Base-by-base conservation (phyloP, 1,140 invertebrate species). In the Caenorhabditis briggsae region DNA sequence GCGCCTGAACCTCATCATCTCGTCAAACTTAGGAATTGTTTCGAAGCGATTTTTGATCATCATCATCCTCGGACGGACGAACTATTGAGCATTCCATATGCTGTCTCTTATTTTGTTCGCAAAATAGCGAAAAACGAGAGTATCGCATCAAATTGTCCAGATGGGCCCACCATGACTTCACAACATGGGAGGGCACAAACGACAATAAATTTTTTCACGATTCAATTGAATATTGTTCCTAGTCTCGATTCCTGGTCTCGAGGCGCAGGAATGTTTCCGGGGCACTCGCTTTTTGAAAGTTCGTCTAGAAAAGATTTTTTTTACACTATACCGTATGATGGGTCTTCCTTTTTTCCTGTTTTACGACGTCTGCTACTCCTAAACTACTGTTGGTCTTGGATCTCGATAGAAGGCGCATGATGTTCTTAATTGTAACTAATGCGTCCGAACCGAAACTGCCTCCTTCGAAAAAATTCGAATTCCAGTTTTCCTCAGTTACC, bases 111-210 rank as follows among this genome's bases (percentile, higher is more conserved):
- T 78, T 78, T 46, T 8, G 20, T 25, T 70, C 20, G 12, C 9
- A 43, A 46, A 70, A 23, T 43, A 18, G 43, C 46, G 20, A 9
- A 23, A 78, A 53, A 78, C 48, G 20, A 18, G 11, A 78, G 23
- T 8, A 12, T 18, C 56, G 56, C 2, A 46, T 33, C 33, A 33
- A 33, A 33, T 33, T 33, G 33, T n/a, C 70, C 70, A 78, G 46
- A 78, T 78, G 70, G 46, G 12, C 70, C 70, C 48, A 46, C 33
- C 23, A 53, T 78, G 33, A 70, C 64, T 70, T 70, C 64, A 18
- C 64, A 70, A n/a, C 70, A 33, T 33, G 70, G 43, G 70, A 78
- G 43, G 46, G 70, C 46, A 78, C 70, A 20, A 78, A 78, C 70
- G 70, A 20, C 70, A 50, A 78, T 50, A 78, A 78, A 23, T 23